Base-by-base conservation (phyloP, 2,797 vertebrate species). In the Chaenodraco wilsoni region DNA sequence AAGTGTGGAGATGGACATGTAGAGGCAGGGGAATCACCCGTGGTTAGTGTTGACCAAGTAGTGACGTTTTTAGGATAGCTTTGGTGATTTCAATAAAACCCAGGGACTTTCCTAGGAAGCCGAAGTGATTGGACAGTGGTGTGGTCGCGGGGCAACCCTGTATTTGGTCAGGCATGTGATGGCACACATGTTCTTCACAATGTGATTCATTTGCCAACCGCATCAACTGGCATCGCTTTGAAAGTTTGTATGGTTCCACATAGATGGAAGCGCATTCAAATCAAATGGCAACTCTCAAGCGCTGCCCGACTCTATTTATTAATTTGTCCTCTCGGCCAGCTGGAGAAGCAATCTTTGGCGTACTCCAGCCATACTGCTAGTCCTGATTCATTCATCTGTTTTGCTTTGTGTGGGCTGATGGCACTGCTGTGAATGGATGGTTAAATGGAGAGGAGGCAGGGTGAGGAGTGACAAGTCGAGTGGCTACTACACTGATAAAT, bases 401-500 rank as follows among this genome's bases (percentile, higher is more conserved):
- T 81, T 83, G 67, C 82, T 84, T 88, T 89, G 84, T 88, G 82
- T 83, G 50, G 52, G 77, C 72, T 72, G 76, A 71, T 81, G 57
- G 76, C 17, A 12, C 55, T 56, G 46, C 52, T n/a, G 48, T 82
- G 73, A 81, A 88, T 87, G 81, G 88, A 86, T 85, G 78, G 84
- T 67, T 84, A 66, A 88, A 81, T 69, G 55, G 70, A 82, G 72
- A 74, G 62, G 72, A 84, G 66, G 70, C 72, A 78, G 62, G 60
- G 69, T 76, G 79, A 80, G 70, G 82, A 83, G 66, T 91, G 90
- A 90, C 88, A 89, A 84, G 80, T 74, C n/a, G 44, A 78, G 78
- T 76, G 87, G 84, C 84, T 83, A 73, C 79, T 72, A 76, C 69
- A 58, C 86, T 92, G 90, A 94, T 87, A 84, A 91, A 93, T 89